phyloP scores from a whole-genome alignment of 2,888 invertebrate genomes.

The Opisthograptis luteolata region DNA sequence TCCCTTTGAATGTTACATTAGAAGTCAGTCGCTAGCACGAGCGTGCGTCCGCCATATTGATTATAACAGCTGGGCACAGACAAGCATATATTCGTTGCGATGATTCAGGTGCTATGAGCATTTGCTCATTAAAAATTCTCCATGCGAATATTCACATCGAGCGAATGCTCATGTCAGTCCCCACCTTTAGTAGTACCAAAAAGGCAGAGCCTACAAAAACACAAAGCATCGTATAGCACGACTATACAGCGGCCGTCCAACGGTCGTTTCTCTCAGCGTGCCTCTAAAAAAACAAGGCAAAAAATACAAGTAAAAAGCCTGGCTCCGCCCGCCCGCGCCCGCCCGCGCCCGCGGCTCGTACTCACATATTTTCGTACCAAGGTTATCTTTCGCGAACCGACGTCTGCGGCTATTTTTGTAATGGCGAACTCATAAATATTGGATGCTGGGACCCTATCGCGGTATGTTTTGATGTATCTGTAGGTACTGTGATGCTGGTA shows the following conservation, averaged over 20 bases:
- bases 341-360: constrained; percentile 33
- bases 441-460: constrained; percentile 21
- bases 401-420: constrained; percentile 31
- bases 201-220: constrained; percentile 16
- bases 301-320: constrained; percentile 46
- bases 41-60: too few relatives aligned
- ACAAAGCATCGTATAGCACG: constrained; percentile 41
- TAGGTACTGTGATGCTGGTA: too few relatives aligned
- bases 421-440: constrained; percentile 30
- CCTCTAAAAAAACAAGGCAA: constrained; percentile 43
- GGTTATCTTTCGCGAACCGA: constrained; percentile 59
- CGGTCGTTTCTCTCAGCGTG: constrained; percentile 38
- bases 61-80: too few relatives aligned
- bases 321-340: constrained; percentile 29
- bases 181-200: constrained; percentile 27
- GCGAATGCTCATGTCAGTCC: too few relatives aligned
- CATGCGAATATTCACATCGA: too few relatives aligned
- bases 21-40: too few relatives aligned
- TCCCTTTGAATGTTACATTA: too few relatives aligned
- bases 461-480: constrained; percentile 11
- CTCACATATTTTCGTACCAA: constrained; percentile 60
- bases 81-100: too few relatives aligned
- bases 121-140: too few relatives aligned
- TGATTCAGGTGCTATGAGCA: too few relatives aligned
- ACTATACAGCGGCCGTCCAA: constrained; percentile 40